These are phyloP conservation scores for Cloeon dipterum DNA, from an alignment of 2,888 invertebrate genomes.

Conservation along the genomic window DNA sequence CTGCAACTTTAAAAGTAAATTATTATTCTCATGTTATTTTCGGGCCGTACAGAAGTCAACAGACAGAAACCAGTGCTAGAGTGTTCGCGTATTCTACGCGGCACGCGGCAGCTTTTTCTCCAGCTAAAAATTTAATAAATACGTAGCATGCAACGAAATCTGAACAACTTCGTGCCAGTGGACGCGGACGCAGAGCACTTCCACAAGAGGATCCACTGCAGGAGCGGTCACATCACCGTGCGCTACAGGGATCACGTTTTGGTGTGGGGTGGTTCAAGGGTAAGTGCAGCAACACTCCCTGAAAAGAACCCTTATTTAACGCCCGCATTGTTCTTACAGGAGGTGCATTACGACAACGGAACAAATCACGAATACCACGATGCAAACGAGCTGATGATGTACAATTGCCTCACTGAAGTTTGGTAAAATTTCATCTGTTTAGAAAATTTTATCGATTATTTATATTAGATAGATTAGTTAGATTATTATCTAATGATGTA, in stretches of 20 bases:
- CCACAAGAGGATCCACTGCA: conserved; percentile 4
- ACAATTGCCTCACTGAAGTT: conserved; percentile 10
- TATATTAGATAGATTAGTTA: too few species aligned
- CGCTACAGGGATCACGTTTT: conserved; percentile 10
- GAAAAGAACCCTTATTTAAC: too few species aligned
- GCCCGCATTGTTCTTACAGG: too few species aligned
- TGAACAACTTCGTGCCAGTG: neutral
- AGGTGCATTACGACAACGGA: neutral
- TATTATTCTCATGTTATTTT: too few species aligned
- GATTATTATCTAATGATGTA: neutral
- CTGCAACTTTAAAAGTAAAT: too few species aligned
- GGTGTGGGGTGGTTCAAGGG: conserved; percentile 13
- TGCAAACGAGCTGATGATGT: conserved; percentile 11
- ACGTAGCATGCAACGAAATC: too few species aligned
- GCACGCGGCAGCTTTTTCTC: too few species aligned
- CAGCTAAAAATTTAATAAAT: too few species aligned
- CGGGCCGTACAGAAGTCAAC: too few species aligned
- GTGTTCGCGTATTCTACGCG: too few species aligned
- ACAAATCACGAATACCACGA: conserved; percentile 7
- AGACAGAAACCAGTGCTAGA: too few species aligned
- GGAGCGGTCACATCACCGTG: conserved; percentile 11
- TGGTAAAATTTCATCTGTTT: conserved; percentile 10
- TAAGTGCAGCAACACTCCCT: conserved; percentile 6
- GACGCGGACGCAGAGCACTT: neutral
- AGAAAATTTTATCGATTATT: neutral